Evolutionary conservation across 92 coral and sea anemone species (phyloP).

Genomic region (Zoanthus solanderi): DNA sequence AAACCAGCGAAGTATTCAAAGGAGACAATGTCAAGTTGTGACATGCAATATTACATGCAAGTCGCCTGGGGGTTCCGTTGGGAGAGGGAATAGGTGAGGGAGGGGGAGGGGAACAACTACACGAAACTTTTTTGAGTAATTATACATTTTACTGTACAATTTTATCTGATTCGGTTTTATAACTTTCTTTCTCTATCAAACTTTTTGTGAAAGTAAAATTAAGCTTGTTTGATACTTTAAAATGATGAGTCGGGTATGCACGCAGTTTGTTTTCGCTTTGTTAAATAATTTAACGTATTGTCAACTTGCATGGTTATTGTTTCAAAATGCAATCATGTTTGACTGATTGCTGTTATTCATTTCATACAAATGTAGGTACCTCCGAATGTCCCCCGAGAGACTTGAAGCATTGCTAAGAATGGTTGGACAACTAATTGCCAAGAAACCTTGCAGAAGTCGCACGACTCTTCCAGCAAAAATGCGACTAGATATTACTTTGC

Average conservation of each 20-base stretch:
- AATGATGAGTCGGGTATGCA: conserved; percentile 33
- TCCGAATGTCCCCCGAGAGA: conserved; percentile 37
- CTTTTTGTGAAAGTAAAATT: conserved; percentile 24
- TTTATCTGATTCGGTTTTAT: conserved; percentile 15
- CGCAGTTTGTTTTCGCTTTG: conserved; percentile 26
- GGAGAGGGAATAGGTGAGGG: not conserved
- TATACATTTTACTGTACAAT: not conserved
- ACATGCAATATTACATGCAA: conserved; percentile 6
- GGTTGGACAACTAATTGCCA: conserved; percentile 29
- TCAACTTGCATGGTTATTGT: conserved; percentile 19
- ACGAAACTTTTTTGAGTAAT: conserved; percentile 10
- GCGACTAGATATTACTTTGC: conserved; percentile 35
- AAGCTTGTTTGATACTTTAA: conserved; percentile 20
- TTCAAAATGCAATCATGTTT: conserved; percentile 1
- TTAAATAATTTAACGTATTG: conserved; percentile 19
- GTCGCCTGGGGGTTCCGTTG: not conserved
- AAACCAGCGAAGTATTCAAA: conserved; percentile 2
- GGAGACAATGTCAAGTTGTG: conserved; percentile 9
- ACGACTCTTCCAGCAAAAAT: conserved; percentile 36
- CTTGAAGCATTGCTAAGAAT: conserved; percentile 27
- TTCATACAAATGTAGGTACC: conserved; percentile 33
- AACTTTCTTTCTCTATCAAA: conserved; percentile 12
- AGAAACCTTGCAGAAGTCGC: conserved; percentile 41
- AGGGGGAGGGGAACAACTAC: conserved; percentile 1
- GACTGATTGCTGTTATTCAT: conserved; percentile 7